Evolutionary conservation across 2,888 invertebrate genomes (phyloP).

Genomic region (Caenorhabditis sp.): DNA sequence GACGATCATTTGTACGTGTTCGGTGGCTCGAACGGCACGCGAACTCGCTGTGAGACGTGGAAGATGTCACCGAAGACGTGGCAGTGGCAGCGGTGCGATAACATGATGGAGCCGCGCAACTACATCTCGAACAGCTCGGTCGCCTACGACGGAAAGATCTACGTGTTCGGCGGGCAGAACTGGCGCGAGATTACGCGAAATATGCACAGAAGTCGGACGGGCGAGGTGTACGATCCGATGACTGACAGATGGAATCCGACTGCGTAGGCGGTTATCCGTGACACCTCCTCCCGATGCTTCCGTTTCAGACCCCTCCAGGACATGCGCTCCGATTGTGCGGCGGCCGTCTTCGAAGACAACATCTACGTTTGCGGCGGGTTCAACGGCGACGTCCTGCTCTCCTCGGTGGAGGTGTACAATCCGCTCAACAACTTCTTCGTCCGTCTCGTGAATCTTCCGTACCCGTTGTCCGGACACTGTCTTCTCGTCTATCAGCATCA

Average conservation of each 20-base stretch:
- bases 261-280: constrained; percentile 15
- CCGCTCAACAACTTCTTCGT: constrained; percentile 39
- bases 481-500: constrained; percentile 19
- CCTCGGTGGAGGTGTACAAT: constrained; percentile 48
- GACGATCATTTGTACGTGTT: constrained; percentile 35
- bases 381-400: constrained; percentile 31
- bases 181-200: constrained; percentile 24
- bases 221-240: constrained; percentile 49
- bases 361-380: constrained; percentile 51
- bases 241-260: constrained; percentile 36
- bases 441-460: constrained; percentile 20
- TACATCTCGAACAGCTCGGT: constrained; percentile 55
- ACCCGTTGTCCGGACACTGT: constrained; percentile 41
- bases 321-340: constrained; percentile 55
- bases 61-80: constrained; percentile 23
- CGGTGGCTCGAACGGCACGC: constrained; percentile 44
- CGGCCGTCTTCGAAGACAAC: constrained; percentile 27
- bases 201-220: constrained; percentile 31
- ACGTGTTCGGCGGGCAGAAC: constrained; percentile 58
- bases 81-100: constrained; percentile 42
- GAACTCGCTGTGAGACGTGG: constrained; percentile 42
- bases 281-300: not conserved
- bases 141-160: constrained; percentile 49
- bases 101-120: constrained; percentile 49
- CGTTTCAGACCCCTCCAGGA: constrained; percentile 34